phyloP scores from a whole-genome alignment of 2,797 vertebrate species.

The Sebastes cheni region DNA sequence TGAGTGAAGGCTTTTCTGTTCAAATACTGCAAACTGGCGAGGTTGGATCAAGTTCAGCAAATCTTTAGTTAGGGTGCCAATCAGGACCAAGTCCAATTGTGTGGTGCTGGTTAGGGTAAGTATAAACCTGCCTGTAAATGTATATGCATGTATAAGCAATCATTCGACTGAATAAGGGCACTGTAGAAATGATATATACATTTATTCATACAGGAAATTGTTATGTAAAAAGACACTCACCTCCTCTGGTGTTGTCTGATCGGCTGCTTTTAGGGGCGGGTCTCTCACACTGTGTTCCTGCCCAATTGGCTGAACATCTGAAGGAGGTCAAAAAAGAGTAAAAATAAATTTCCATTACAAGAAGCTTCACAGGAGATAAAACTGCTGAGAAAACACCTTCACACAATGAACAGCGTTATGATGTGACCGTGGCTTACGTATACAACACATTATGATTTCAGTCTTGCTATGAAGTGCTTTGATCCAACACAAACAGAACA shows the following conservation, averaged over 20 bases:
- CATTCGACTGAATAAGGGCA: background rate
- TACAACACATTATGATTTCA: slow-evolving; percentile 61
- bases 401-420: slow-evolving; percentile 36
- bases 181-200: background rate
- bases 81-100: background rate
- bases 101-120: background rate
- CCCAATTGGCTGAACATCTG: slow-evolving; percentile 98
- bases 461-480: slow-evolving; percentile 53
- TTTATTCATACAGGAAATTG: background rate
- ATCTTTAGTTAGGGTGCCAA: background rate
- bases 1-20: slow-evolving; percentile 13
- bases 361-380: background rate
- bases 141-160: background rate
- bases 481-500: slow-evolving; percentile 64
- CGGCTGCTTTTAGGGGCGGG: slow-evolving; percentile 98
- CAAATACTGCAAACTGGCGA: slow-evolving; percentile 11
- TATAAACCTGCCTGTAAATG: background rate
- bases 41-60: slow-evolving; percentile 1
- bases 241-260: slow-evolving; percentile 93
- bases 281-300: slow-evolving; percentile 97
- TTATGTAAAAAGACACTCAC: slow-evolving; percentile 81
- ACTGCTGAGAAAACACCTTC: slow-evolving; percentile 37
- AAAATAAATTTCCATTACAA: slow-evolving; percentile 30
- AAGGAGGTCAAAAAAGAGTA: slow-evolving; percentile 71
- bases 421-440: slow-evolving; percentile 52